Evolutionary conservation across 2,797 vertebrate genomes (phyloP), one percentile per base, ranked within the genome.

Genomic region (Labroides dimidiatus): DNA sequence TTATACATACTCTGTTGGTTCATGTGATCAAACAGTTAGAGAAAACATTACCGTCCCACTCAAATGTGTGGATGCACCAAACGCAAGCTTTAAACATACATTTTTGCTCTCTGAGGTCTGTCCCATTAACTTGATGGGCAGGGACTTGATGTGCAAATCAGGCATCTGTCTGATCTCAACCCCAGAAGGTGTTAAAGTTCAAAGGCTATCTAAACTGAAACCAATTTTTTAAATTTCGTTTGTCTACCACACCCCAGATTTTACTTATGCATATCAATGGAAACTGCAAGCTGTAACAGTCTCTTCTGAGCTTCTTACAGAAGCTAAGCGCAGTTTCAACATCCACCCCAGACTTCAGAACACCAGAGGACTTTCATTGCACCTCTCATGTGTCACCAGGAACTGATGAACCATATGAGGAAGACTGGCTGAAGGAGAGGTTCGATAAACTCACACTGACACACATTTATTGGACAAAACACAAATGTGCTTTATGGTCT

Each of bases 61-160:
- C 14, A 48, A 49, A 30, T 55, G 36, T 42, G 17, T 0, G 1
- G 58, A 62, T 30, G 33, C 2, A 6, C 1, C 42, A 55, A 8
- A 61, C 16, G 12, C 16, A n/a, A 60, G 9, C 1, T 48, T 48
- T 54, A 68, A 48, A 24, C 45, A 48, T 48, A 10, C 45, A 48
- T 27, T 27, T 6, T 27, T 27, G 24, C 24, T 27, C 24, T 27
- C 24, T 27, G 24, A 27, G 6, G 24, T 27, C 24, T 27, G 24
- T 27, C 51, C 63, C 41, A 55, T 65, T 36, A 54, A 65, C 13
- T 27, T 66, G 15, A 56, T 41, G 68, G 24, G 45, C 36, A 71
- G 69, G 8, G 52, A 64, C 4, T 44, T 63, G 19, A 57, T 71
- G 51, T 56, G 52, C 41, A 60, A 69, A 69, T 60, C 56, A 49